Evolutionary conservation across 2,888 invertebrate genomes (phyloP).

Genomic region (Drosophila paracracens): DNA sequence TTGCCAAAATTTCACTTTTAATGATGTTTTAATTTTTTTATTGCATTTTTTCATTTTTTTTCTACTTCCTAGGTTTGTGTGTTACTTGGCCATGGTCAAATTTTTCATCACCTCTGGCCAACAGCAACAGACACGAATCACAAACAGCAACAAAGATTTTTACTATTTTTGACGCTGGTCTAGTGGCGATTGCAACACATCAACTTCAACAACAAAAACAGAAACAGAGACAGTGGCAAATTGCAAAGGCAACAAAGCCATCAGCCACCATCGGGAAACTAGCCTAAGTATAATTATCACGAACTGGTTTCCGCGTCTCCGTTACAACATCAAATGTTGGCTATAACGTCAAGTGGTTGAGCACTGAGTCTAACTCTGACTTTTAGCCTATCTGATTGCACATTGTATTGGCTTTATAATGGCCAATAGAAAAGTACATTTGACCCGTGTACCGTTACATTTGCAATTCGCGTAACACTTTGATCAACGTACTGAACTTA

Average conservation of each 20-base stretch:
- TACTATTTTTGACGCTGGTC: conserved; percentile 44
- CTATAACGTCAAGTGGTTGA: conserved; percentile 35
- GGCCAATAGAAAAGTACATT: conserved; percentile 11
- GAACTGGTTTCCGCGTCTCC: conserved; percentile 74
- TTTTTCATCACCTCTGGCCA: conserved; percentile 45
- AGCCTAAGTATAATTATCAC: conserved; percentile 63
- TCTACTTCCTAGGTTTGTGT: conserved; percentile 41
- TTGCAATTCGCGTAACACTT: conserved; percentile 12
- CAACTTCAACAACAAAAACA: conserved; percentile 7
- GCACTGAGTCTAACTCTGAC: conserved; percentile 16
- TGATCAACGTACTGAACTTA: conserved; percentile 35
- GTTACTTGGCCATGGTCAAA: conserved; percentile 76
- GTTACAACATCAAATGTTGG: conserved; percentile 59
- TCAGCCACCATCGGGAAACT: conserved; percentile 32
- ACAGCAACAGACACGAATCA: conserved; percentile 25
- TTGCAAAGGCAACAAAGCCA: conserved; percentile 9
- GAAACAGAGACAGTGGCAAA: neutral
- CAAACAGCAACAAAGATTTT: conserved; percentile 18
- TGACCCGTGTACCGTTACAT: conserved; percentile 40
- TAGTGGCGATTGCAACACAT: conserved; percentile 57
- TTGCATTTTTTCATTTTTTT: conserved; percentile 12
- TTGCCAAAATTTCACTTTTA: neutral
- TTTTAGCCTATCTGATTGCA: conserved; percentile 17
- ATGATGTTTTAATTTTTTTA: neutral
- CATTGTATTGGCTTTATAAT: conserved; percentile 21